Evolutionary conservation across 2,797 vertebrate genomes (phyloP).

Genomic region (Uromys caudimaculatus): DNA sequence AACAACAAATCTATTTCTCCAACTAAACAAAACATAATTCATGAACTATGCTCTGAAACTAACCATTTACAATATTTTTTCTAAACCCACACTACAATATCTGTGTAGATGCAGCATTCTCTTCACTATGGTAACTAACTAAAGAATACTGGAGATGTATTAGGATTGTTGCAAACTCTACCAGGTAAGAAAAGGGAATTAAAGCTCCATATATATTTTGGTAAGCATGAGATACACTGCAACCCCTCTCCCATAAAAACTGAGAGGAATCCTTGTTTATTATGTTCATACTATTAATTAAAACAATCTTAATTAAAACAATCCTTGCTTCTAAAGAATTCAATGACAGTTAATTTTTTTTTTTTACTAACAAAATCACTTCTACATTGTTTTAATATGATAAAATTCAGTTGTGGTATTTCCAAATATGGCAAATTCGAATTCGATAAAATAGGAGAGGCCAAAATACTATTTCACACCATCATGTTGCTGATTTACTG

Average conservation of each 20-base stretch:
- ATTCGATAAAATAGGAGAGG: not conserved
- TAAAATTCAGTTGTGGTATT: not conserved
- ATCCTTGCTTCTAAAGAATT: not conserved
- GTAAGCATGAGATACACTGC: no score
- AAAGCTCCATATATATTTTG: not conserved
- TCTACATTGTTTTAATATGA: not conserved
- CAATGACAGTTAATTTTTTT: not conserved
- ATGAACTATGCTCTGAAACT: not conserved
- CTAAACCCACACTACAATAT: not conserved
- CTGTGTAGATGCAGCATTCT: not conserved
- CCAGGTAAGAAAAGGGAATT: not conserved
- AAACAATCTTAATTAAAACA: not conserved
- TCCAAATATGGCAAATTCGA: not conserved
- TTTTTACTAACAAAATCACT: not conserved
- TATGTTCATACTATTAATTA: not conserved
- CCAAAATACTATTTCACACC: fast-evolving
- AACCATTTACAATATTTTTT: not conserved
- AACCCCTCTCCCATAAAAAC: not conserved
- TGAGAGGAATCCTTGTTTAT: not conserved
- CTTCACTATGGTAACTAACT: not conserved
- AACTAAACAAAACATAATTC: not conserved
- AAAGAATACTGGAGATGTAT: not conserved
- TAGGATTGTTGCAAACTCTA: not conserved
- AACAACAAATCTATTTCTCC: not conserved
- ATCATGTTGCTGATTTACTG: not conserved